phyloP scores from a whole-genome alignment of 2,888 invertebrate genomes.

The Campoletis raptor region DNA sequence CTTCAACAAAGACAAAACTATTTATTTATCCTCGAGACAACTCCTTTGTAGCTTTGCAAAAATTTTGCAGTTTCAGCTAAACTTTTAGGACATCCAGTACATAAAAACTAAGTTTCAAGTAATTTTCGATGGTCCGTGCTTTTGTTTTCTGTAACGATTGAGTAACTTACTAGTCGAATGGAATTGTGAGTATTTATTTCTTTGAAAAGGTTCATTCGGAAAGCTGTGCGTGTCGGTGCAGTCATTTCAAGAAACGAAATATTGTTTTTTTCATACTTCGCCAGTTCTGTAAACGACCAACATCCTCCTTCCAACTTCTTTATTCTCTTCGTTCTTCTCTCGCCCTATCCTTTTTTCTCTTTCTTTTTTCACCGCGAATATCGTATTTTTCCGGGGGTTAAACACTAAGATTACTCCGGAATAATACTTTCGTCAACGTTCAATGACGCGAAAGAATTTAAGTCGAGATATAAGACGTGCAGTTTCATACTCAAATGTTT shows the following conservation, averaged over 20 bases:
- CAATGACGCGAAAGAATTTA: slow-evolving; percentile 17
- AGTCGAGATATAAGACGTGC: background rate
- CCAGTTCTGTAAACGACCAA: slow-evolving; percentile 56
- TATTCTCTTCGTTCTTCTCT: slow-evolving; percentile 4
- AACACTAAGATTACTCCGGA: slow-evolving; percentile 35
- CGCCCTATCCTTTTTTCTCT: background rate
- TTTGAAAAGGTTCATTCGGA: slow-evolving; percentile 21
- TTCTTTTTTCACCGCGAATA: background rate
- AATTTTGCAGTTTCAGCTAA: background rate
- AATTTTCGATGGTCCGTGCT: slow-evolving; percentile 1
- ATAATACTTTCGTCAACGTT: slow-evolving; percentile 36
- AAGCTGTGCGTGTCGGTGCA: slow-evolving; percentile 31
- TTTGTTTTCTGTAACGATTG: slow-evolving; percentile 10
- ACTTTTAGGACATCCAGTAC: background rate
- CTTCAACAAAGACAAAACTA: background rate
- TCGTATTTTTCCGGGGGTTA: slow-evolving; percentile 36
- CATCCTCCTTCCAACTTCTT: slow-evolving; percentile 47
- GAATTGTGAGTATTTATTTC: background rate
- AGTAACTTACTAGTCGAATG: slow-evolving; percentile 25
- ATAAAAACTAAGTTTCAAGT: background rate
- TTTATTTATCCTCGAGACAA: background rate
- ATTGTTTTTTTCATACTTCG: slow-evolving; percentile 60
- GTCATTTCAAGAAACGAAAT: slow-evolving; percentile 47
- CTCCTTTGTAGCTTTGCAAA: no score
- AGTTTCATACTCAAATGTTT: background rate